Conservation (phyloP, 1,140 invertebrate species). For the Aphis gossypii region DNA sequence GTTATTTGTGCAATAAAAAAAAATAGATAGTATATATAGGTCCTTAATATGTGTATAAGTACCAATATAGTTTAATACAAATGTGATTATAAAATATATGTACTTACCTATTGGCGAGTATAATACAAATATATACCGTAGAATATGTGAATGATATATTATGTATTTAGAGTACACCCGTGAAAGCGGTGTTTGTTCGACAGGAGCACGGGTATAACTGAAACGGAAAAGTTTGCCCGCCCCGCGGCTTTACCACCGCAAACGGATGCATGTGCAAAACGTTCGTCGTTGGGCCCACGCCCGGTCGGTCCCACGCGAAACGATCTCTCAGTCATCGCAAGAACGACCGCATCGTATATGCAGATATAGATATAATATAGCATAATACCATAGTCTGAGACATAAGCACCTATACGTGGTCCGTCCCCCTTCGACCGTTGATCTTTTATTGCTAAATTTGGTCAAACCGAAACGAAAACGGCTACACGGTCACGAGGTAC, state of each 20-base stretch:
- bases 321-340: conserved; percentile 5
- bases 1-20: neutral
- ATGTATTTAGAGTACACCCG: neutral
- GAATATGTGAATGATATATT: neutral
- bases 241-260: neutral
- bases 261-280: conserved; percentile 31
- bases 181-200: neutral
- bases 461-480: conserved; percentile 14
- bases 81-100: neutral
- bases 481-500: neutral
- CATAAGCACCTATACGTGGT: neutral
- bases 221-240: conserved; percentile 19
- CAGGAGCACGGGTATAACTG: conserved; percentile 37
- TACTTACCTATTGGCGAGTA: conserved; percentile 15
- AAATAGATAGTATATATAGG: neutral
- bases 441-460: conserved; percentile 36
- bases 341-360: neutral
- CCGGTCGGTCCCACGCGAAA: conserved; percentile 42
- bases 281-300: conserved; percentile 39
- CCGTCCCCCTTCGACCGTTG: neutral
- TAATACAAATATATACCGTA: no score
- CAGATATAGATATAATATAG: neutral
- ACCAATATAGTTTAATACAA: neutral
- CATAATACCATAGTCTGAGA: neutral
- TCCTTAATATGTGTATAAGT: neutral